These are phyloP conservation scores for Petaurus breviceps DNA, from an alignment of 2,113 vertebrate species.

Conservation along the genomic window DNA sequence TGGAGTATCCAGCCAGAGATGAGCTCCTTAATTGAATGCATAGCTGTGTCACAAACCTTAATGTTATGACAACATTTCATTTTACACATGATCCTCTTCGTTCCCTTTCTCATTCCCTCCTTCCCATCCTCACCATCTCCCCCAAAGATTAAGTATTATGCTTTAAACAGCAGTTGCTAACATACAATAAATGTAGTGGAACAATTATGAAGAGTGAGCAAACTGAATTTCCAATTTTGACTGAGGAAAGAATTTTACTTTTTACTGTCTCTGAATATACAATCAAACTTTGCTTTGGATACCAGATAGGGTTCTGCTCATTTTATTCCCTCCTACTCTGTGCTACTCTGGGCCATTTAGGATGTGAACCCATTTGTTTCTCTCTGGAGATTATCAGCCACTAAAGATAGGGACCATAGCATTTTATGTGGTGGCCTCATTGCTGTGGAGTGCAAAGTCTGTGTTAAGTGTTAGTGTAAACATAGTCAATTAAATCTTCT, in stretches of 20 bases:
- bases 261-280: conserved; percentile 71
- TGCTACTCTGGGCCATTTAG: not conserved
- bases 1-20: conserved; percentile 52
- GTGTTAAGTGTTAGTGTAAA: not conserved
- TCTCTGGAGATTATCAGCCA: not conserved
- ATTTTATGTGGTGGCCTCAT: not conserved
- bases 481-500: not conserved
- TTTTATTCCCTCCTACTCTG: not conserved
- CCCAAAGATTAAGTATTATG: not conserved
- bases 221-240: not conserved
- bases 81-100: conserved; percentile 14
- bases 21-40: conserved; percentile 56
- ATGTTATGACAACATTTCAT: conserved; percentile 23
- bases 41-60: conserved; percentile 46
- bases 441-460: not conserved
- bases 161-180: not conserved
- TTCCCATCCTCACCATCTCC: not conserved
- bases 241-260: not conserved
- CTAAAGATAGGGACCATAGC: not conserved
- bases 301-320: not conserved
- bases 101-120: not conserved
- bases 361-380: not conserved
- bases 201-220: not conserved
- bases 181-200: not conserved
- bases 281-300: conserved; percentile 33